Percentiles rank a stretch among this genome's conserved stretches.
phyloP scores from a whole-genome alignment of 2,888 invertebrate genomes.

The Gari tellinella region DNA sequence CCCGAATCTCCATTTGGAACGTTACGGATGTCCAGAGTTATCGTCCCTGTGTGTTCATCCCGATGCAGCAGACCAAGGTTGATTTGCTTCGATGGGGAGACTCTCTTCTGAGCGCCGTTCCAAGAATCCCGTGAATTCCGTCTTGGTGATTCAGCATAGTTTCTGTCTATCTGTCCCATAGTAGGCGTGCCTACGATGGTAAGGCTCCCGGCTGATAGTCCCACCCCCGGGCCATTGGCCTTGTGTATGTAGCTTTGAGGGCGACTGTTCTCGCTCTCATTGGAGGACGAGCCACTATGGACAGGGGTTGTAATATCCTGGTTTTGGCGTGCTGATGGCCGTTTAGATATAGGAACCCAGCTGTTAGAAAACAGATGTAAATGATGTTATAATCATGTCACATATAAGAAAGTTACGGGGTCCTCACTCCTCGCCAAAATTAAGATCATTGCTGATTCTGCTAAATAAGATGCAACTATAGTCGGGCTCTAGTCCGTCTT shows the following conservation, averaged over 20 bases:
- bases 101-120: conserved; percentile 47
- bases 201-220: conserved; percentile 42
- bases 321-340: conserved; percentile 51
- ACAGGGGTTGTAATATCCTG: conserved; percentile 53
- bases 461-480: too few relatives aligned
- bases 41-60: conserved; percentile 63
- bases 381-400: too few relatives aligned
- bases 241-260: conserved; percentile 55
- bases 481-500: too few relatives aligned
- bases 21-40: conserved; percentile 62
- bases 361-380: too few relatives aligned
- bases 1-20: conserved; percentile 65
- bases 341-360: conserved; percentile 67
- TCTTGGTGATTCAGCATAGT: conserved; percentile 30
- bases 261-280: conserved; percentile 62
- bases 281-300: conserved; percentile 55
- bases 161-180: conserved; percentile 27
- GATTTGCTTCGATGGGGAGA: conserved; percentile 48
- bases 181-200: conserved; percentile 54
- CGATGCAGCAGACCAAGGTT: conserved; percentile 64
- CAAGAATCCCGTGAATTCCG: conserved; percentile 49
- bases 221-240: conserved; percentile 29
- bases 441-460: too few relatives aligned
- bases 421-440: too few relatives aligned
- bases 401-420: too few relatives aligned